A percentile compares a stretch with the other conserved stretches of the same genome.
Evolutionary conservation across 2,888 invertebrate species (phyloP).

Genomic region (Oscheius myriophilus): DNA sequence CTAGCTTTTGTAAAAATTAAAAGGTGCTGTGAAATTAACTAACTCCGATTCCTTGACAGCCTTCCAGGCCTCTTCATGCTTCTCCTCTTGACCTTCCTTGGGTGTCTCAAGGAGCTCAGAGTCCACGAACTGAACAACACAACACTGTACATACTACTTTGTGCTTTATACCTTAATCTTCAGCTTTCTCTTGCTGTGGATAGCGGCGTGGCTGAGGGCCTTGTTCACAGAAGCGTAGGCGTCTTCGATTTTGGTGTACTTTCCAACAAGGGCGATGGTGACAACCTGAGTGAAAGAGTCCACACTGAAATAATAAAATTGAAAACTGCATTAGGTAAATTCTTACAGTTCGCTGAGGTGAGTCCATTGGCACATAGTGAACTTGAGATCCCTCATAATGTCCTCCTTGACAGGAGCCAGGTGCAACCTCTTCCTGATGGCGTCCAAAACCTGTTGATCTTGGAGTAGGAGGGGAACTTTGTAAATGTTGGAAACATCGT

Average conservation of each 20-base stretch:
- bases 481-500: slow-evolving; percentile 92
- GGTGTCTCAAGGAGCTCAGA: slow-evolving; percentile 49
- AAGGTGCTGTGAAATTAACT: slow-evolving; percentile 17
- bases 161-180: slow-evolving; percentile 77
- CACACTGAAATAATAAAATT: slow-evolving; percentile 34
- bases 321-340: neutral
- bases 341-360: slow-evolving; percentile 57
- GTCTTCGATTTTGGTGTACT: slow-evolving; percentile 87
- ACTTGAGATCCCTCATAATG: slow-evolving; percentile 41
- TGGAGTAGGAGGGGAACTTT: slow-evolving; percentile 93
- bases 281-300: slow-evolving; percentile 74
- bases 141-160: neutral
- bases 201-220: slow-evolving; percentile 90
- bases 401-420: slow-evolving; percentile 32
- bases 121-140: slow-evolving; percentile 46
- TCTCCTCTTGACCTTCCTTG: slow-evolving; percentile 38
- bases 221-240: slow-evolving; percentile 84
- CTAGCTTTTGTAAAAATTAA: neutral
- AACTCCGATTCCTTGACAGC: slow-evolving; percentile 57
- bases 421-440: slow-evolving; percentile 42
- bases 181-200: slow-evolving; percentile 85
- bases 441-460: slow-evolving; percentile 74
- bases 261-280: slow-evolving; percentile 78
- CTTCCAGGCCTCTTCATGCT: slow-evolving; percentile 52
- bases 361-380: slow-evolving; percentile 62